Evolutionary conservation across 2,113 vertebrate genomes (phyloP).

Genomic region (Dasyurus viverrinus): DNA sequence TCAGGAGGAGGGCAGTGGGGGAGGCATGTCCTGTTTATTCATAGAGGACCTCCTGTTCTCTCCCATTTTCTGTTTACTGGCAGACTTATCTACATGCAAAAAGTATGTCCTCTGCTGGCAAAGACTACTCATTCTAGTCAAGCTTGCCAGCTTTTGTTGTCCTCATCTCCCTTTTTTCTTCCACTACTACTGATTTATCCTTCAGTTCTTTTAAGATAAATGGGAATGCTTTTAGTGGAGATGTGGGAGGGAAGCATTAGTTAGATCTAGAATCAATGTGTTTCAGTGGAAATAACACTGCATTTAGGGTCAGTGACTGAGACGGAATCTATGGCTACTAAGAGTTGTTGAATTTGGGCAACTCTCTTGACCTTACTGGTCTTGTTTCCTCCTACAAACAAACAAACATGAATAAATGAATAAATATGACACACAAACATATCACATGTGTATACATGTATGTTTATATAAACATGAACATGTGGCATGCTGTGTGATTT

Average conservation of each 20-base stretch:
- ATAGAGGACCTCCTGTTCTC: constrained; percentile 27
- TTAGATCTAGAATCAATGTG: constrained; percentile 6
- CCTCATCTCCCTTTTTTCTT: neutral
- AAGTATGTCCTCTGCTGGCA: neutral
- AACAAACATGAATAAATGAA: neutral
- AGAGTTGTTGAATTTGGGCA: neutral
- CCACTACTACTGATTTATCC: neutral
- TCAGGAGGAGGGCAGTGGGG: constrained; percentile 35
- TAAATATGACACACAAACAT: neutral
- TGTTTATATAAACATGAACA: neutral
- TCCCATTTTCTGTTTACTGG: neutral
- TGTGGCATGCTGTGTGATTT: too few relatives aligned
- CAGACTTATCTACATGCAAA: neutral
- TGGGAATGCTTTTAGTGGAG: neutral
- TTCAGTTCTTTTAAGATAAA: neutral
- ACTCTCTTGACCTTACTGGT: neutral
- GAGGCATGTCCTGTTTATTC: constrained; percentile 41
- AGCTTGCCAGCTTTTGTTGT: constrained; percentile 13
- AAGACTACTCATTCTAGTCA: neutral
- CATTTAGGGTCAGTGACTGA: neutral
- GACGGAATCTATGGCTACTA: neutral
- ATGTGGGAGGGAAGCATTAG: neutral
- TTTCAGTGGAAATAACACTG: neutral
- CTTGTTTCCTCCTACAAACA: neutral
- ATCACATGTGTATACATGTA: neutral